Base-by-base conservation (phyloP, 1,140 invertebrate genomes). In the Megathymus violae region DNA sequence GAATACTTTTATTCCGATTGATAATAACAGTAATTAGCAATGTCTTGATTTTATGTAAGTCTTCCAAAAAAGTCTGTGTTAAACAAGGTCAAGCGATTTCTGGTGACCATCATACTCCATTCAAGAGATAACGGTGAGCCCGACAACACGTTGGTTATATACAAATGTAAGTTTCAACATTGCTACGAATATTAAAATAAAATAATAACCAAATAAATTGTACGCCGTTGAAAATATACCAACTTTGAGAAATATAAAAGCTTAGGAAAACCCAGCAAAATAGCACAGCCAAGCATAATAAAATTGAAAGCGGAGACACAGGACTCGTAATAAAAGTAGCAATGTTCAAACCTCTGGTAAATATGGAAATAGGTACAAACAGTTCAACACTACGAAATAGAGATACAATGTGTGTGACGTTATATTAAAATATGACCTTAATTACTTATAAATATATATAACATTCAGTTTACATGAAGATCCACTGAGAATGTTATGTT, bases 381-480 rank as follows among this genome's bases (percentile, higher is more conserved):
- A 81, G 71, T 82, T 76, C 74, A 78, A 76, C 62, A 63, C 78
- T 85, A 87, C 78, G 69, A 80, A 87, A 81, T 79, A 72, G 74
- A 79, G 72, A 69, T 67, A 71, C 67, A 75, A 64, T 74, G 69
- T 69, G 67, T 76, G 78, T 78, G 80, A 78, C 64, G 69, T 75
- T 81, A 83, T 71, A 67, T 78, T 75, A n/a, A 68, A 62, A 60
- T 69, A 72, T 67, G 75, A 78, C 66, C 79, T 84, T 85, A 82
- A 71, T 75, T 83, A 85, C 87, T 88, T 89, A 89, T 82, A 84
- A 84, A 88, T 85, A 88, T 89, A 87, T 85, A 85, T 88, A 88
- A 89, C 87, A 76, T 74, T 74, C 71, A 74, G 71, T 76, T 73
- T 67, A 73, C 70, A 69, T 69, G 63, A 48, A 68, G 67, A 78